A percentile compares a stretch with the other conserved stretches of the same genome.
These are phyloP conservation scores for Anhinga anhinga DNA, from an alignment of 2,113 vertebrate species.

Conservation along the genomic window DNA sequence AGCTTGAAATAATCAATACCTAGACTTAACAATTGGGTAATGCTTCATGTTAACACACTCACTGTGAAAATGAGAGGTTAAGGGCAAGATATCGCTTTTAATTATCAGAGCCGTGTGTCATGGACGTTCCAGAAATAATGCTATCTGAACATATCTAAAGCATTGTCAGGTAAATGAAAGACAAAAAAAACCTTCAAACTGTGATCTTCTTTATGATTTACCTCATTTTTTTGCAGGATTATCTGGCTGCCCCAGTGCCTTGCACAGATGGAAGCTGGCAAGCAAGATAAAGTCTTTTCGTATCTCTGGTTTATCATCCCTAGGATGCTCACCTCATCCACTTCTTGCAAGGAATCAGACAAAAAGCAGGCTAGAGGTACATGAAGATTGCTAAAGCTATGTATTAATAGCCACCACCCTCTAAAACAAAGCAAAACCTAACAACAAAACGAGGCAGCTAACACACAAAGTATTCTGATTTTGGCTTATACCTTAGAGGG, in stretches of 20 bases:
- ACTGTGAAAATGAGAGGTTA: conserved; percentile 32
- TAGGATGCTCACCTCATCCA: neutral
- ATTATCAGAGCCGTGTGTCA: conserved; percentile 46
- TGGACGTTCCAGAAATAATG: conserved; percentile 24
- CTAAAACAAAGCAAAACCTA: neutral
- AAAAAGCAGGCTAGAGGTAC: neutral
- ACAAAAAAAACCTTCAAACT: neutral
- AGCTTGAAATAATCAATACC: conserved; percentile 64
- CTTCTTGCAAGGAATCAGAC: neutral
- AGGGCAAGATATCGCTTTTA: conserved; percentile 54
- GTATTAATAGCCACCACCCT: neutral
- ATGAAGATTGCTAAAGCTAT: neutral
- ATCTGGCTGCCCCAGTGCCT: neutral
- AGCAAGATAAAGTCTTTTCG: neutral
- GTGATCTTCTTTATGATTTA: neutral
- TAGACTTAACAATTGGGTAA: conserved; percentile 25
- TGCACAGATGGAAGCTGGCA: neutral
- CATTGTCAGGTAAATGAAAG: neutral
- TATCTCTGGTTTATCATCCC: neutral
- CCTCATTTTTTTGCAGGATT: neutral
- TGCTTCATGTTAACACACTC: conserved; percentile 47
- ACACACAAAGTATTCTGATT: neutral
- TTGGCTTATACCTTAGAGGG: neutral
- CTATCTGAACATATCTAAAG: neutral
- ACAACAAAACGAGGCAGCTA: neutral